A percentile compares a stretch with the other conserved stretches of the same genome.
Evolutionary conservation across 2,888 invertebrate species (phyloP).

Genomic region (Apamea crenata): DNA sequence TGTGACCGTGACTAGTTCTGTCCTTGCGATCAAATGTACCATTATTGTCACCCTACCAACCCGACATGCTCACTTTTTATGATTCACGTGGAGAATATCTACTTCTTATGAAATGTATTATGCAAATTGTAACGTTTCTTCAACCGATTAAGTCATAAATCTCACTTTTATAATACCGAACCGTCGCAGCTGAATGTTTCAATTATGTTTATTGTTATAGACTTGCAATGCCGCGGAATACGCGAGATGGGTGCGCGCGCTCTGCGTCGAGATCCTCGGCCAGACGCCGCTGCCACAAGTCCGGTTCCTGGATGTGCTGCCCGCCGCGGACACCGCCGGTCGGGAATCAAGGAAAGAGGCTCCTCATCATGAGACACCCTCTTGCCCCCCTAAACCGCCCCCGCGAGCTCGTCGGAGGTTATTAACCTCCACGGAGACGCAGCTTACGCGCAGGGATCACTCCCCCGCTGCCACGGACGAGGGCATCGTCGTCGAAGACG

Average conservation of each 20-base stretch:
- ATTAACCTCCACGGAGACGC: constrained; percentile 83
- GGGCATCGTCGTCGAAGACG: constrained; percentile 89
- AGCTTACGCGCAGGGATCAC: constrained; percentile 84
- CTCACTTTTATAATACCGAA: constrained; percentile 61
- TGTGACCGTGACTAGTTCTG: constrained; percentile 78
- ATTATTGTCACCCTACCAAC: constrained; percentile 74
- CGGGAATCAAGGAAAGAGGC: constrained; percentile 83
- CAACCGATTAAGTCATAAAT: constrained; percentile 73
- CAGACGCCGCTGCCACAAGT: constrained; percentile 94
- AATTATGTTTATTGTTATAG: constrained; percentile 88
- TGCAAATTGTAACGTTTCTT: constrained; percentile 67
- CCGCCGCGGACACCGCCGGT: constrained; percentile 89
- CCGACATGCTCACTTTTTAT: constrained; percentile 55
- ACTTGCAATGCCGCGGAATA: constrained; percentile 93
- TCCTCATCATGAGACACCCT: constrained; percentile 80
- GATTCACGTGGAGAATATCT: constrained; percentile 35
- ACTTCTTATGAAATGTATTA: constrained; percentile 48
- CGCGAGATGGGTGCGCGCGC: constrained; percentile 93
- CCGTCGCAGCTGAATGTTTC: constrained; percentile 56
- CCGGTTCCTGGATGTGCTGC: constrained; percentile 93
- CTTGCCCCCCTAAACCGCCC: constrained; percentile 85
- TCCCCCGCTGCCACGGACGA: constrained; percentile 89
- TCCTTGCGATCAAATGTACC: constrained; percentile 75
- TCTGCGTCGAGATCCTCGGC: constrained; percentile 93
- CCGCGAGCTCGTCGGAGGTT: constrained; percentile 86